These are phyloP conservation scores for Spodoptera litura DNA, from an alignment of 1,140 invertebrate genomes.

Conservation along the genomic window DNA sequence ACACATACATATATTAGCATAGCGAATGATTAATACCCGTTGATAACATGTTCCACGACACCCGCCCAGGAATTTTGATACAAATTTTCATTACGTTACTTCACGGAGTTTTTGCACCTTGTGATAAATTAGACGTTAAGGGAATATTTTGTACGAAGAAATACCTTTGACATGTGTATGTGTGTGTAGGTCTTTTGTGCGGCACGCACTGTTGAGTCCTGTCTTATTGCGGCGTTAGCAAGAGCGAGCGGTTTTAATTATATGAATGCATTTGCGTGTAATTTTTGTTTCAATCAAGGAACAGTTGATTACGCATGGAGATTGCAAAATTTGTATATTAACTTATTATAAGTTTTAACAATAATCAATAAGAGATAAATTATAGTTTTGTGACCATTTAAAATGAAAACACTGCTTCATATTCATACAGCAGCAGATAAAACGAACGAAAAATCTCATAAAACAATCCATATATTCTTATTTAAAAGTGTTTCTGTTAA, in stretches of 20 bases:
- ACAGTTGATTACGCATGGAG: too few relatives aligned
- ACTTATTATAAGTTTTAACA: too few relatives aligned
- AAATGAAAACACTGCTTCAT: too few relatives aligned
- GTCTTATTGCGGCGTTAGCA: background rate
- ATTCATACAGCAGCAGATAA: background rate
- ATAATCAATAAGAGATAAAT: too few relatives aligned
- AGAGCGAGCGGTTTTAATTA: constrained; percentile 3
- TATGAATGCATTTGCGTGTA: background rate
- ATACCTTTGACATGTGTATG: constrained; percentile 3
- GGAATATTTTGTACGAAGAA: constrained; percentile 22
- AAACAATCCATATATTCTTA: background rate
- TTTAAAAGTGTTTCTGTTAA: constrained; percentile 26
- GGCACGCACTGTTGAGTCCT: constrained; percentile 10
- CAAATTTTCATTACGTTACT: constrained; percentile 44
- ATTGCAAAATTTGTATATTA: too few relatives aligned
- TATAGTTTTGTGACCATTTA: too few relatives aligned
- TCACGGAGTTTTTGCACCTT: constrained; percentile 37
- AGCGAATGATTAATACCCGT: constrained; percentile 58
- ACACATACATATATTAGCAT: constrained; percentile 54
- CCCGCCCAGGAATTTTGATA: constrained; percentile 43
- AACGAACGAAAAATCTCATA: background rate
- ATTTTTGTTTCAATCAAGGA: too few relatives aligned
- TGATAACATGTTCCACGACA: constrained; percentile 53
- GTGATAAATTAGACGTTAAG: constrained; percentile 54
- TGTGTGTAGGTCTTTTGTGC: background rate